Evolutionary conservation across 2,888 invertebrate species (phyloP), one percentile per base, ranked within the genome.

Genomic region (Plagiodera versicolora): DNA sequence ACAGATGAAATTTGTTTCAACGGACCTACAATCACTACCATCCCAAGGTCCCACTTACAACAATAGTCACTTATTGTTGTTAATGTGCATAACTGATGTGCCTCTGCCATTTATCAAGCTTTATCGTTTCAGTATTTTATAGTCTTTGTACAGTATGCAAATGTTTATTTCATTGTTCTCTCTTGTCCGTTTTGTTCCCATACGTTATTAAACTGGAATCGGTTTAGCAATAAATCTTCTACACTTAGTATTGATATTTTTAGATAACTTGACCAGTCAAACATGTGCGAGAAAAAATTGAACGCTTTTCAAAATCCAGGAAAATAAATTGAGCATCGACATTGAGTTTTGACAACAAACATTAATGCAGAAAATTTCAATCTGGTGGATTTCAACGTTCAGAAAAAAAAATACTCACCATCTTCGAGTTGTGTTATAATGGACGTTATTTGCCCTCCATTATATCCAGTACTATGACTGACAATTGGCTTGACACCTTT

Each of bases 361-460:
- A n/a, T n/a, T n/a, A n/a, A n/a, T n/a, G n/a, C n/a, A n/a, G n/a
- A n/a, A n/a, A n/a, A 5, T 24, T 24, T 4, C 46, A 5, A 3
- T 46, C 17, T 11, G 17, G 3, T 6, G 3, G 24, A 24, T 6
- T 24, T 3, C 6, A 3, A 5, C 24, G 6, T 24, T 6, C 6
- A 8, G 2, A 50, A 24, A 47, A 47, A 44, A 19, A 11, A 20
- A 10, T 45, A 73, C 78, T 78, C 68, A 78, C 78, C 72, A 39
- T 74, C 67, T 55, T 69, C 58, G 52, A 79, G 67, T 63, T 76
- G 75, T 3, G 78, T 79, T 49, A 80, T 77, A 55, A 79, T 77
- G 6, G 79, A 78, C 10, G 78, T 79, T 45, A 80, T 76, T 10
- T 72, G 71, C 53, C 77, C 74, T 14, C 80, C 80, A 58, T 77